Evolutionary conservation across 2,797 vertebrate species (phyloP).

Genomic region (Pseudocheirus occidentalis): DNA sequence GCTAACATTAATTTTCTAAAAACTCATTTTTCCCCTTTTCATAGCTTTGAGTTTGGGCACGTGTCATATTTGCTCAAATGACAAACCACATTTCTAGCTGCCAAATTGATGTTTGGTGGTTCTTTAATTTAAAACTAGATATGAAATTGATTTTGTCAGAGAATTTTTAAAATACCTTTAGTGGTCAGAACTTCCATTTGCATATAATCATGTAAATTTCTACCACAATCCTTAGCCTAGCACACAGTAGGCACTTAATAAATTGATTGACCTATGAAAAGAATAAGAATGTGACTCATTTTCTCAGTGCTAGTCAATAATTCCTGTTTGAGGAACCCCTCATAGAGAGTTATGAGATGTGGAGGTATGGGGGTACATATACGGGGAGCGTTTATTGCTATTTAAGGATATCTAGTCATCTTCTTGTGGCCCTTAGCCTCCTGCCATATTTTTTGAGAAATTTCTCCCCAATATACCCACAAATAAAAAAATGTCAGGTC

Average conservation of each 20-base stretch:
- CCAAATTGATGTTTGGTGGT: conserved; percentile 48
- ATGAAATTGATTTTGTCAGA: conserved; percentile 57
- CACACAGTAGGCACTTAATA: background rate
- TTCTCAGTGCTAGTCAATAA: conserved; percentile 1
- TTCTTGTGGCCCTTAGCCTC: background rate
- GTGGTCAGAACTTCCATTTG: conserved; percentile 22
- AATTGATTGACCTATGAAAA: background rate
- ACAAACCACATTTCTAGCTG: conserved; percentile 13
- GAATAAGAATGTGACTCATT: background rate
- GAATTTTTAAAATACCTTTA: conserved; percentile 43
- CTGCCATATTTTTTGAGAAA: background rate
- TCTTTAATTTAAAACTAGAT: conserved; percentile 60
- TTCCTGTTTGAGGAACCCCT: background rate
- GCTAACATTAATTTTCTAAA: background rate
- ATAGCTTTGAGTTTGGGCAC: conserved; percentile 35
- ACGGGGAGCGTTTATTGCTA: background rate
- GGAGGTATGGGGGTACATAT: background rate
- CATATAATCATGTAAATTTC: conserved; percentile 31
- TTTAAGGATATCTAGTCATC: background rate
- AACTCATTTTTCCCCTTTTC: background rate
- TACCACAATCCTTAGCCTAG: background rate
- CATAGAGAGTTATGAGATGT: background rate
- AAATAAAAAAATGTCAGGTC: background rate
- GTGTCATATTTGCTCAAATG: conserved; percentile 48
- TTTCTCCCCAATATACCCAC: background rate